phyloP scores from a whole-genome alignment of 2,888 invertebrate genomes.

The Azorinus chamasolen region DNA sequence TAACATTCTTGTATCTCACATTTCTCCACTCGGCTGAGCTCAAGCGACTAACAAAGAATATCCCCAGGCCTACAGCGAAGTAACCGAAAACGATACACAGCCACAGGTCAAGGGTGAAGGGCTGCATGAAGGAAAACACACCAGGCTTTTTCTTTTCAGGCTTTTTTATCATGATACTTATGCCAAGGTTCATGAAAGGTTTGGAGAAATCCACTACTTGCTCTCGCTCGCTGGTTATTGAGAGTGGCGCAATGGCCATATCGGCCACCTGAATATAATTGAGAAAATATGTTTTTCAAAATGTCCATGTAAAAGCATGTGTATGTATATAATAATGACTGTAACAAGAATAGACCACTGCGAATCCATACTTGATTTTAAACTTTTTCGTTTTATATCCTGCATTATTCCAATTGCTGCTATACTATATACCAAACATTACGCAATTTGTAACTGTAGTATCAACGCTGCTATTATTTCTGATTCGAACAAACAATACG shows the following conservation, averaged over 20 bases:
- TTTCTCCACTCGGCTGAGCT: slow-evolving; percentile 98
- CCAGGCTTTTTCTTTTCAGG: slow-evolving; percentile 95
- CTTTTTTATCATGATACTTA: slow-evolving; percentile 97
- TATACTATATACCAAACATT: too few relatives aligned
- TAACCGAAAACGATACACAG: slow-evolving; percentile 95
- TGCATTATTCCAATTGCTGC: too few relatives aligned
- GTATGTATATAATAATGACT: too few relatives aligned
- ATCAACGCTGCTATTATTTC: too few relatives aligned
- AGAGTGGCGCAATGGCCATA: slow-evolving; percentile 97
- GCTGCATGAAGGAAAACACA: slow-evolving; percentile 99
- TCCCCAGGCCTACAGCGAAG: slow-evolving; percentile 97
- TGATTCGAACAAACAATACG: too few relatives aligned
- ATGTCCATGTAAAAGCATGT: too few relatives aligned
- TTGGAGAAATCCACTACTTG: slow-evolving; percentile 98
- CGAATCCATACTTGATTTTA: too few relatives aligned
- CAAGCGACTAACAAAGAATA: slow-evolving; percentile 98
- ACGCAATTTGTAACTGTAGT: too few relatives aligned
- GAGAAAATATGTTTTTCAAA: too few relatives aligned
- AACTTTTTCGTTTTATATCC: too few relatives aligned
- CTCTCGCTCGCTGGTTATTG: slow-evolving; percentile 97
- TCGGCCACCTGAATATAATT: slow-evolving; percentile 93
- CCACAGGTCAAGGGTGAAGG: slow-evolving; percentile 99
- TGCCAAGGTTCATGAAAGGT: slow-evolving; percentile 98
- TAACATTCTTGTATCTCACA: slow-evolving; percentile 84
- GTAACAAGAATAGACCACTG: too few relatives aligned